phyloP scores from a whole-genome alignment of 2,113 vertebrate genomes.

The Psittacara wagleri region DNA sequence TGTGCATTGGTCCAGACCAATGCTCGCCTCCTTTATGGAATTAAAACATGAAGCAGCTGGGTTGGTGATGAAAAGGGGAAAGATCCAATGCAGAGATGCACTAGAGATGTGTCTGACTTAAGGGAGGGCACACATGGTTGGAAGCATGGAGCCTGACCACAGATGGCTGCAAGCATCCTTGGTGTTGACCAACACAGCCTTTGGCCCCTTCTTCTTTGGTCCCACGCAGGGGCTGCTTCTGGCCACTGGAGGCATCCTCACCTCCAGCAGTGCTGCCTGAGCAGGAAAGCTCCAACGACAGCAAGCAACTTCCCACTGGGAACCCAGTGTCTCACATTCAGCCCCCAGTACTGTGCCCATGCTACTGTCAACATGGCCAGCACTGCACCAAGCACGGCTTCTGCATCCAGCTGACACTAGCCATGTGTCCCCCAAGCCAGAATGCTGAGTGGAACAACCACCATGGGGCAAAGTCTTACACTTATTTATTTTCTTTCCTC shows the following conservation, averaged over 20 bases:
- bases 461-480: not conserved
- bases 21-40: slow-evolving; percentile 11
- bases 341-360: not conserved
- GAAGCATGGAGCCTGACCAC: fast-evolving
- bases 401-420: not conserved
- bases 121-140: not conserved
- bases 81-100: slow-evolving; percentile 2
- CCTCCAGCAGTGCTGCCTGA: not conserved
- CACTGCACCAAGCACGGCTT: not conserved
- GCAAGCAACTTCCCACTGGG: not conserved
- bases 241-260: not conserved
- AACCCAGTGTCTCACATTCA: not conserved
- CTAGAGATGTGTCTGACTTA: not conserved
- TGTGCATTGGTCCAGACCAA: fast-evolving
- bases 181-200: not conserved
- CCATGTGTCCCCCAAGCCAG: not conserved
- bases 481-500: not conserved
- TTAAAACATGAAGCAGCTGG: slow-evolving; percentile 30
- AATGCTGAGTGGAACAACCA: not conserved
- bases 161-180: fast-evolving
- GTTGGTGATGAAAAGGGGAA: slow-evolving; percentile 11
- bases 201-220: not conserved
- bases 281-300: not conserved
- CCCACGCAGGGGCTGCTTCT: not conserved
- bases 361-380: not conserved